Evolutionary conservation across 2,888 invertebrate species (phyloP).

Genomic region (Macaria notata): DNA sequence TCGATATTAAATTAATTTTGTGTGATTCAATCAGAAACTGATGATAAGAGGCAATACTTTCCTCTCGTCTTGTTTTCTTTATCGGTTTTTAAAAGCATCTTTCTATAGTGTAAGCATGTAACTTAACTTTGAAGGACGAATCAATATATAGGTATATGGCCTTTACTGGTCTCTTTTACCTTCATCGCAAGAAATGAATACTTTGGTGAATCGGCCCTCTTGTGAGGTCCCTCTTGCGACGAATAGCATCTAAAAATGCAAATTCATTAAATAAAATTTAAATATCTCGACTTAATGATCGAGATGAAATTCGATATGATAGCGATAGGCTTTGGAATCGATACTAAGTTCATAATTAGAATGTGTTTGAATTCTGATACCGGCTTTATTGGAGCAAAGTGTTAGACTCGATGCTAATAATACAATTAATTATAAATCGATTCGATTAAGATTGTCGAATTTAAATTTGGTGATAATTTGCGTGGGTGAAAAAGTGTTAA

Average conservation of each 20-base stretch:
- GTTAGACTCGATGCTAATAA: background rate
- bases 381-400: background rate
- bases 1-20: too few relatives aligned
- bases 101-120: too few relatives aligned
- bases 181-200: background rate
- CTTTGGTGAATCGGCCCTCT: conserved; percentile 22
- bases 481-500: too few relatives aligned
- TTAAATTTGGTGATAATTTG: background rate
- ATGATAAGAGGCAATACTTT: too few relatives aligned
- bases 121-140: too few relatives aligned
- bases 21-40: too few relatives aligned
- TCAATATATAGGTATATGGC: too few relatives aligned
- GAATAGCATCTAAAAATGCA: conserved; percentile 36
- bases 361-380: conserved; percentile 12
- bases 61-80: too few relatives aligned
- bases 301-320: conserved; percentile 29
- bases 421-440: background rate
- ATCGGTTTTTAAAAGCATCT: too few relatives aligned
- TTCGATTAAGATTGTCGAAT: background rate
- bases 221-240: conserved; percentile 47
- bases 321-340: conserved; percentile 21
- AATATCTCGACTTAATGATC: conserved; percentile 26
- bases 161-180: too few relatives aligned
- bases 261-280: conserved; percentile 30
- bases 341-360: conserved; percentile 12